Evolutionary conservation across 2,797 vertebrate genomes (phyloP), one percentile per base, ranked within the genome.

Genomic region (Esox lucius): DNA sequence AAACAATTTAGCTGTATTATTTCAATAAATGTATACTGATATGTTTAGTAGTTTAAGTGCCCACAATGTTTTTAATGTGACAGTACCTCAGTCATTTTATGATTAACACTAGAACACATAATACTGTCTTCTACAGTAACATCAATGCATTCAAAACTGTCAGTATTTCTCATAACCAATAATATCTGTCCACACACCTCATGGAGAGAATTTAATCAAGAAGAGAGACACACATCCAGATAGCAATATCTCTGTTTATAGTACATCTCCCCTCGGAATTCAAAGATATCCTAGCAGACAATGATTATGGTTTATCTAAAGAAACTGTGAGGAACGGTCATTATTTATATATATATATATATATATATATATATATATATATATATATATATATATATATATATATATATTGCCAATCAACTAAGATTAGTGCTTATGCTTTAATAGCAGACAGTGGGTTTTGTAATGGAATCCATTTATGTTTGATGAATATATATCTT

Each of bases 381-480:
- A n/a, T n/a, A n/a, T n/a, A n/a, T n/a, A n/a, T n/a, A n/a, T n/a
- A n/a, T n/a, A n/a, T n/a, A n/a, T n/a, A n/a, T n/a, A n/a, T n/a
- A n/a, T n/a, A n/a, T n/a, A n/a, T n/a, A n/a, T n/a, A n/a, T n/a
- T n/a, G n/a, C n/a, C n/a, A n/a, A n/a, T n/a, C n/a, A n/a, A n/a
- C n/a, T n/a, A n/a, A n/a, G n/a, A n/a, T n/a, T 31, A 31, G 28
- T 31, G 3, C 28, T 31, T 31, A 31, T 68, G 16, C 22, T 68
- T 35, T n/a, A 22, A 48, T 68, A 22, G 42, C 39, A 42, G 19
- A 42, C 39, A 68, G n/a, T 46, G 67, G 39, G 22, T 48, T 68
- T 68, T 22, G 67, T 46, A 48, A 68, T 16, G n/a, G 42, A 48
- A n/a, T 46, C 67, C n/a, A 12, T 68, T 26, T 48, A 48, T 68